Conservation (phyloP, 2,888 invertebrate genomes). For the Pristionchus entomophagus region DNA sequence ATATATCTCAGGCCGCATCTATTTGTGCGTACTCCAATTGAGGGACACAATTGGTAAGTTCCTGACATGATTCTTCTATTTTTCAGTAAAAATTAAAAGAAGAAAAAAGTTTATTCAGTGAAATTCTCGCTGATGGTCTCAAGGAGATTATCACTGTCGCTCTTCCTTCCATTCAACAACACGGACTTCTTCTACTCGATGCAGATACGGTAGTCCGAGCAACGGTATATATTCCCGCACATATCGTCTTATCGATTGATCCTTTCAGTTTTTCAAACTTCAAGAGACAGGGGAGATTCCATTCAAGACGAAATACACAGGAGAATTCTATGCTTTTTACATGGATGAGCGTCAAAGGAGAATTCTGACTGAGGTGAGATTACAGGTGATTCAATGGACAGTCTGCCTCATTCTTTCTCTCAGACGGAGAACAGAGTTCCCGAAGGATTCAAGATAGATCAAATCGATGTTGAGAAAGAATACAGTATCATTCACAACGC, state of each 20-base stretch:
- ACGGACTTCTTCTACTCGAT: neutral
- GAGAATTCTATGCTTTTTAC: neutral
- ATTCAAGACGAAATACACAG: too few relatives aligned
- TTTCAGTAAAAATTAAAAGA: too few relatives aligned
- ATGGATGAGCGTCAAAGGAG: neutral
- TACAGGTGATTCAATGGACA: neutral
- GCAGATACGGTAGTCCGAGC: neutral
- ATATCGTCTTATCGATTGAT: neutral
- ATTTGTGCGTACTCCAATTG: neutral
- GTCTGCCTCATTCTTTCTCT: neutral
- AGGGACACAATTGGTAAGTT: neutral
- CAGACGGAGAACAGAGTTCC: too few relatives aligned
- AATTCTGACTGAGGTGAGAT: neutral
- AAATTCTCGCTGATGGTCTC: neutral
- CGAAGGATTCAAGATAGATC: neutral
- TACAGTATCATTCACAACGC: neutral
- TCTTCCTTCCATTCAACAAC: neutral
- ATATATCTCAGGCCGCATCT: neutral
- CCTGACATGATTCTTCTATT: neutral
- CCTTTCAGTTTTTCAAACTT: neutral
- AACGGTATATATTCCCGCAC: neutral
- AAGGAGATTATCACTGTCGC: neutral
- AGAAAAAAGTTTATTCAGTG: neutral
- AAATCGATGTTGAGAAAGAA: neutral
- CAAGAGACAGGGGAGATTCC: neutral